Percentiles rank a stretch among this genome's conserved stretches.
These are phyloP conservation scores for Drosophila kanapiae DNA, from an alignment of 1,140 invertebrate species.

Conservation along the genomic window DNA sequence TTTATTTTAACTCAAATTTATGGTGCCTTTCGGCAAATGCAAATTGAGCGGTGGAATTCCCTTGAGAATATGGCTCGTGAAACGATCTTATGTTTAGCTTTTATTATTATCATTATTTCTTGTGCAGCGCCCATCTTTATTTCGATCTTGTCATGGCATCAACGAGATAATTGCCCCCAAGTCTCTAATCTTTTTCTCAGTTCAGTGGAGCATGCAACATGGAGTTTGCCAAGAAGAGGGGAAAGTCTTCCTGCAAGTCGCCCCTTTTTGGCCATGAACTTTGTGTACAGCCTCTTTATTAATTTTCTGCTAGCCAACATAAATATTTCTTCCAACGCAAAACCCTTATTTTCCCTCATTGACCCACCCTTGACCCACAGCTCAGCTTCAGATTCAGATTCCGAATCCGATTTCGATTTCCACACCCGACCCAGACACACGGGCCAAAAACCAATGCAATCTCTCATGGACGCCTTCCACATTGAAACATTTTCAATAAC, in stretches of 20 bases:
- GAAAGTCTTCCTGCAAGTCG: conserved; percentile 13
- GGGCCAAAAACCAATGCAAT: conserved; percentile 23
- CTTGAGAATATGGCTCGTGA: conserved; percentile 11
- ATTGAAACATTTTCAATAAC: conserved; percentile 81
- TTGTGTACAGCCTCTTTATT: conserved; percentile 6
- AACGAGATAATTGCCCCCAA: conserved; percentile 33
- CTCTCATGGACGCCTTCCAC: conserved; percentile 22
- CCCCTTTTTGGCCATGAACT: conserved; percentile 63
- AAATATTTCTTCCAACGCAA: conserved; percentile 5
- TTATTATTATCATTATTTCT: conserved; percentile 1
- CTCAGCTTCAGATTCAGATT: conserved; percentile 6
- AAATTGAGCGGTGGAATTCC: conserved; percentile 42
- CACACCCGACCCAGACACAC: conserved; percentile 18
- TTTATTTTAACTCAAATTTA: conserved; percentile 73
- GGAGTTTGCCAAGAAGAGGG: conserved; percentile 11
- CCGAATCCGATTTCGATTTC: conserved; percentile 24
- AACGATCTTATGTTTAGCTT: conserved; percentile 3
- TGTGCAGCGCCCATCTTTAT: background rate
- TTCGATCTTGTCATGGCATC: conserved; percentile 32
- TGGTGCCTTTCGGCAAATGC: conserved; percentile 41
- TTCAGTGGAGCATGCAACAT: conserved; percentile 61
- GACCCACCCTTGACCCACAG: conserved; percentile 57
- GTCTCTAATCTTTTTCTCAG: conserved; percentile 23
- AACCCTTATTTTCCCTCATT: conserved; percentile 13
- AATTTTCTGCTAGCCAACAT: background rate